Evolutionary conservation across 2,113 vertebrate species (phyloP), one percentile per base, ranked within the genome.

Genomic region (Riparia riparia): DNA sequence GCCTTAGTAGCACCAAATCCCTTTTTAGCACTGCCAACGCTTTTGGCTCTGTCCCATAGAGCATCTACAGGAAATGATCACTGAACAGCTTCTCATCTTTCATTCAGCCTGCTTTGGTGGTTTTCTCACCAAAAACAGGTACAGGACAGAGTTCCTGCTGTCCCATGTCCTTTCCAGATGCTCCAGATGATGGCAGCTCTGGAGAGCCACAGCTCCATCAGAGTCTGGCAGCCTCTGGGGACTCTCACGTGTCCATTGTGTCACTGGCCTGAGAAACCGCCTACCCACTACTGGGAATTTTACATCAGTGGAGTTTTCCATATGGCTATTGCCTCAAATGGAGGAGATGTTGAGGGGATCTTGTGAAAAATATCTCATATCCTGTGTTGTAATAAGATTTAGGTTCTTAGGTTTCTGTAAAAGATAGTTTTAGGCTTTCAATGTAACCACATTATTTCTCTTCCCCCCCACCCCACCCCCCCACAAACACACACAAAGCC

Each of bases 181-280:
- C 26, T 69, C 16, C 39, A 37, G 37, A 37, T 0, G 0, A 1
- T 6, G 13, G 31, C 44, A 56, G 29, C 26, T 22, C 31, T 41
- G 44, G 41, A 47, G 51, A 61, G 17, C 31, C 53, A 41, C n/a
- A 69, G 41, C 39, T 89, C 44, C 41, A 14, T 34, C 57, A 17
- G 61, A 41, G 31, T 17, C 32, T 57, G 41, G 28, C 28, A 84
- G 10, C 20, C 66, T 57, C 14, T 17, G 61, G 49, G 65, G 20
- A 68, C 26, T 29, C 18, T 53, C 7, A 0, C 0, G 0, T 63
- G 32, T 32, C 66, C 8, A 0, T 44, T 39, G 16, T 63, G 25
- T 47, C 9, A 0, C 11, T 85, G 49, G 16, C 9, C 56, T 61
- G 58, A 76, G 68, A 69, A 83, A 53, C 14, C 8, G 26, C 15